Percentiles rank a stretch among this genome's conserved stretches.
Evolutionary conservation across 2,888 invertebrate species (phyloP).

Genomic region (Ennomos erosarius): DNA sequence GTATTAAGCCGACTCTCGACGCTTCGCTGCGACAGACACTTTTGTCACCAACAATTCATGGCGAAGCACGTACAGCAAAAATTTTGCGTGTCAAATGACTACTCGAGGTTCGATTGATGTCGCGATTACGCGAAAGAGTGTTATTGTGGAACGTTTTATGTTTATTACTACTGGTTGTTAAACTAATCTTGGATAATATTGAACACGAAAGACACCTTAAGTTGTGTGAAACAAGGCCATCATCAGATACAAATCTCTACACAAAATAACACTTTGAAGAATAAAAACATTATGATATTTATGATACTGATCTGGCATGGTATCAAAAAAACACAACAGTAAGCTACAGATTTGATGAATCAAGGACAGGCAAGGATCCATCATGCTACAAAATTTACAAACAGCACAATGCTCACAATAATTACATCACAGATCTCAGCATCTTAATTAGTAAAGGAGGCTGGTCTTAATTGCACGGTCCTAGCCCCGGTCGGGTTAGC

Average conservation of each 20-base stretch:
- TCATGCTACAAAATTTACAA: not conserved
- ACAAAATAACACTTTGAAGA: slow-evolving; percentile 3
- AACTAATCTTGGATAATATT: slow-evolving; percentile 35
- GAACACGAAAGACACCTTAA: slow-evolving; percentile 28
- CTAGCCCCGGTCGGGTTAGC: slow-evolving; percentile 76
- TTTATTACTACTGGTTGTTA: slow-evolving; percentile 55
- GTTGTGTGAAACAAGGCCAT: slow-evolving; percentile 25
- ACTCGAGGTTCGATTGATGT: slow-evolving; percentile 65
- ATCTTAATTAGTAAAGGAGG: slow-evolving; percentile 67
- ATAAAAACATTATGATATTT: too few relatives aligned
- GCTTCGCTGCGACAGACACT: slow-evolving; percentile 77
- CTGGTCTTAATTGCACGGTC: slow-evolving; percentile 75
- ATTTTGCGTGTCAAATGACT: slow-evolving; percentile 79
- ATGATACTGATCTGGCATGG: too few relatives aligned
- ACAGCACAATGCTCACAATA: slow-evolving; percentile 16
- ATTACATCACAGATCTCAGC: slow-evolving; percentile 36
- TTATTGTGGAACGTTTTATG: slow-evolving; percentile 54
- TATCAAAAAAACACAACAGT: too few relatives aligned
- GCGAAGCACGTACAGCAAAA: slow-evolving; percentile 79
- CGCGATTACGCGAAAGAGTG: slow-evolving; percentile 62
- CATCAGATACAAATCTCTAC: slow-evolving; percentile 23
- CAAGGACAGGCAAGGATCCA: too few relatives aligned
- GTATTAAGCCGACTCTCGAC: slow-evolving; percentile 80
- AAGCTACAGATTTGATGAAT: too few relatives aligned
- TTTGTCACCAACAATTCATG: slow-evolving; percentile 81